Conservation (phyloP, 2,113 vertebrate genomes). For the Myrmecobius fasciatus region DNA sequence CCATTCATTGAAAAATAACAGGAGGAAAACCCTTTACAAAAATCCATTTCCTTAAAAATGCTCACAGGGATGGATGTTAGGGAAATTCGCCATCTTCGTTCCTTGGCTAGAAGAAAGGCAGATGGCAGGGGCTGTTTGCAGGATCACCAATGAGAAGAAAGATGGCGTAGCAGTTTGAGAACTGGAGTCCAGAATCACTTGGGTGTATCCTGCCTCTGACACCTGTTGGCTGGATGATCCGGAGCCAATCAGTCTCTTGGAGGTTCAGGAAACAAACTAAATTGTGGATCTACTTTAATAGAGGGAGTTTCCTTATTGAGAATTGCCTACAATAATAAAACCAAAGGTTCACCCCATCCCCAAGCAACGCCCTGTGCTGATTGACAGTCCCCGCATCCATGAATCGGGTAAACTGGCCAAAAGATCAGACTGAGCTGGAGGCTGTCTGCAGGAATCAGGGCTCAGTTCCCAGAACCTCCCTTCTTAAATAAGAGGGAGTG, state of each 20-base stretch:
- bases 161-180: background rate
- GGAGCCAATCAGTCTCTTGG: background rate
- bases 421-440: background rate
- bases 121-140: background rate
- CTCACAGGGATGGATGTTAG: background rate
- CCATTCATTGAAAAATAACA: background rate
- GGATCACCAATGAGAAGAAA: background rate
- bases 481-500: background rate
- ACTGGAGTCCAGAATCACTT: rapidly evolving
- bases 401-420: background rate
- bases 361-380: background rate
- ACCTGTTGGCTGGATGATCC: background rate
- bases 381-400: background rate
- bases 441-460: background rate
- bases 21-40: background rate
- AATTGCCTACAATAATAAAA: background rate
- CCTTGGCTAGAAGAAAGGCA: background rate
- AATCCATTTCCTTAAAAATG: background rate
- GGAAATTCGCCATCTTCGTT: background rate
- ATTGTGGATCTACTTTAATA: background rate
- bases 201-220: background rate
- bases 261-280: background rate
- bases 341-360: background rate
- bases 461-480: background rate
- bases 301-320: background rate